A percentile compares a stretch with the other conserved stretches of the same genome.
Conservation (phyloP, 2,888 invertebrate genomes). For the Athrips mouffetella region DNA sequence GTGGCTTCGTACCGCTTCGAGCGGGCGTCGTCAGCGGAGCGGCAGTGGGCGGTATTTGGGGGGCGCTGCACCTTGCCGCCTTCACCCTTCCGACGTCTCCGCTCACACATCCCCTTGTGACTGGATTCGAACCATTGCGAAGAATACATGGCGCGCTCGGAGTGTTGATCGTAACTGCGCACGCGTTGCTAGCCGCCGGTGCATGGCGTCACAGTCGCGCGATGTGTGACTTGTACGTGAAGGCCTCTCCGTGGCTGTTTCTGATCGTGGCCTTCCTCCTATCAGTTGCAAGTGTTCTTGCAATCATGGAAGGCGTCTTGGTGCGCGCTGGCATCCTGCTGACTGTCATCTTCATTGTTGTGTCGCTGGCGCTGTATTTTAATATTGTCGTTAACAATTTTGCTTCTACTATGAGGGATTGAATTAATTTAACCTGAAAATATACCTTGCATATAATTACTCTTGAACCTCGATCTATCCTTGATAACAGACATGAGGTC, state of each 20-base stretch:
- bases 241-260: background rate
- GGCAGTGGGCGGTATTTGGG: constrained; percentile 9
- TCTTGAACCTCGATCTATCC: too few species aligned
- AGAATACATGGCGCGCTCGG: background rate
- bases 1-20: constrained; percentile 33
- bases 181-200: background rate
- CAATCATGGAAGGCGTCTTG: background rate
- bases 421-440: background rate
- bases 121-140: too few species aligned
- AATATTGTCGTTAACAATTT: background rate
- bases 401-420: background rate
- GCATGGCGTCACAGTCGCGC: background rate
- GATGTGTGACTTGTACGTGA: background rate
- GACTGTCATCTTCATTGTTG: background rate
- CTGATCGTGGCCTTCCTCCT: background rate
- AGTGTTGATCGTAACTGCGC: background rate
- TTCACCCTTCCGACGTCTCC: constrained; percentile 16
- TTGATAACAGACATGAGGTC: too few species aligned
- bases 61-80: constrained; percentile 25
- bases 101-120: too few species aligned
- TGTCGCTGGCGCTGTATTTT: background rate
- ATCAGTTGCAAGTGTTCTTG: background rate
- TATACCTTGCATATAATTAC: too few species aligned
- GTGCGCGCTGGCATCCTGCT: background rate
- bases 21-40: constrained; percentile 16